These are phyloP conservation scores for Notocelia uddmanniana DNA, from an alignment of 2,888 invertebrate genomes.

Conservation along the genomic window DNA sequence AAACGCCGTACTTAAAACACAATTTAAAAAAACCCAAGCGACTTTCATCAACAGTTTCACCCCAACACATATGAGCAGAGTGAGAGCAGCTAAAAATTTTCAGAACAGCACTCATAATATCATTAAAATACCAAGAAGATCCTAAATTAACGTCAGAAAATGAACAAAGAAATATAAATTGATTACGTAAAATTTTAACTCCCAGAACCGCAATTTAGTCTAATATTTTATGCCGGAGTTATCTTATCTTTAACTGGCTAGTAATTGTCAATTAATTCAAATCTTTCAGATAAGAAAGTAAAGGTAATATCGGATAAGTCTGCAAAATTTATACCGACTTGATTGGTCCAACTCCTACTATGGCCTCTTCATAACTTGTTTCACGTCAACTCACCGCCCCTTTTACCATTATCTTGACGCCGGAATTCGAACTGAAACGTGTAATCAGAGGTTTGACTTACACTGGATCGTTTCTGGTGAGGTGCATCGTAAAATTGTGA, in stretches of 20 bases:
- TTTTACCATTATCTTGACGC: too few species aligned
- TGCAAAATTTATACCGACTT: slow-evolving; percentile 10
- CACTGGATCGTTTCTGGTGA: background rate
- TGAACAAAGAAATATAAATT: slow-evolving; percentile 5
- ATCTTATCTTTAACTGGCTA: slow-evolving; percentile 27
- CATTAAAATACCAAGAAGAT: background rate
- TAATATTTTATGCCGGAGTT: slow-evolving; percentile 26
- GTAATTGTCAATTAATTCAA: slow-evolving; percentile 38
- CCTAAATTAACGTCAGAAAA: background rate
- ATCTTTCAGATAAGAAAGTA: slow-evolving; percentile 32
- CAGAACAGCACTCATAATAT: too few species aligned
- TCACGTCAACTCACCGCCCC: background rate
- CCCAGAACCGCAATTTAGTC: background rate
- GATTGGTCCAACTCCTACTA: background rate
- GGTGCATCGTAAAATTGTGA: background rate
- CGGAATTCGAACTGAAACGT: too few species aligned
- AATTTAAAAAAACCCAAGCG: too few species aligned
- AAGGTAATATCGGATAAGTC: slow-evolving; percentile 14
- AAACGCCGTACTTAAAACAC: too few species aligned
- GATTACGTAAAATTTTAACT: background rate
- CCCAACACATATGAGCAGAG: too few species aligned
- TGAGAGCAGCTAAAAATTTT: too few species aligned
- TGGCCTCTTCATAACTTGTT: background rate
- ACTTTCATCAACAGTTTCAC: too few species aligned
- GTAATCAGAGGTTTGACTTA: background rate